A percentile compares a stretch with the other conserved stretches of the same genome.
phyloP scores from a whole-genome alignment of 2,888 invertebrate genomes.

The Tupiocoris notatus region DNA sequence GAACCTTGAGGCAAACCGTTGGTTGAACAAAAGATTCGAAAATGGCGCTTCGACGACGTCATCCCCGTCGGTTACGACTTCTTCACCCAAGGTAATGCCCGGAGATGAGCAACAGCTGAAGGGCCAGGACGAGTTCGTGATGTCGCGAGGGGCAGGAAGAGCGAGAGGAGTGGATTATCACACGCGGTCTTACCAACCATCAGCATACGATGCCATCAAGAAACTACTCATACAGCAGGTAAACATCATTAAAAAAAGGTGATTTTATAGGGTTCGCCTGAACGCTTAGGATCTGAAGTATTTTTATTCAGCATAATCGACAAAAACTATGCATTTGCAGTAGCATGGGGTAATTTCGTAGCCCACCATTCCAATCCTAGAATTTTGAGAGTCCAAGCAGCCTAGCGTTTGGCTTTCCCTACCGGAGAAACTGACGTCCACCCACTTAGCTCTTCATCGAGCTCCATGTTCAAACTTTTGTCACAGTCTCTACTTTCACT shows the following conservation, averaged over 20 bases:
- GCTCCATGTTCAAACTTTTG: too few relatives aligned
- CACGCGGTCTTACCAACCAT: slow-evolving; percentile 53
- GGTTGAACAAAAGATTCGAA: slow-evolving; percentile 32
- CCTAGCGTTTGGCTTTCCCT: too few relatives aligned
- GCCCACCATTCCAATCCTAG: too few relatives aligned
- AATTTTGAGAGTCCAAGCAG: too few relatives aligned
- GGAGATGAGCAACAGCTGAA: slow-evolving; percentile 44
- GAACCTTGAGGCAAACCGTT: slow-evolving; percentile 32
- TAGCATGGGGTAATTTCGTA: too few relatives aligned
- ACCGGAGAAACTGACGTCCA: too few relatives aligned
- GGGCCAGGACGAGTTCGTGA: slow-evolving; percentile 66
- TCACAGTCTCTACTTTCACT: too few relatives aligned
- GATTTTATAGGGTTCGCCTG: too few relatives aligned
- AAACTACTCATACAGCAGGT: slow-evolving; percentile 61
- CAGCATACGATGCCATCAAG: slow-evolving; percentile 61
- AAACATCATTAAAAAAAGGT: slow-evolving; percentile 45
- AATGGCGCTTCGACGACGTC: slow-evolving; percentile 5
- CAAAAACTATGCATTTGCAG: too few relatives aligned
- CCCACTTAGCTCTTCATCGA: too few relatives aligned
- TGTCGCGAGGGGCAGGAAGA: slow-evolving; percentile 63
- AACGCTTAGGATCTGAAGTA: too few relatives aligned
- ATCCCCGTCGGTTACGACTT: slow-evolving; percentile 39
- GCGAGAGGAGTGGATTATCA: slow-evolving; percentile 57
- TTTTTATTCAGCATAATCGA: too few relatives aligned
- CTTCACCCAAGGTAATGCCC: slow-evolving; percentile 46